Base-by-base conservation (phyloP, 1,140 invertebrate genomes). In the Hirudo medicinalis region DNA sequence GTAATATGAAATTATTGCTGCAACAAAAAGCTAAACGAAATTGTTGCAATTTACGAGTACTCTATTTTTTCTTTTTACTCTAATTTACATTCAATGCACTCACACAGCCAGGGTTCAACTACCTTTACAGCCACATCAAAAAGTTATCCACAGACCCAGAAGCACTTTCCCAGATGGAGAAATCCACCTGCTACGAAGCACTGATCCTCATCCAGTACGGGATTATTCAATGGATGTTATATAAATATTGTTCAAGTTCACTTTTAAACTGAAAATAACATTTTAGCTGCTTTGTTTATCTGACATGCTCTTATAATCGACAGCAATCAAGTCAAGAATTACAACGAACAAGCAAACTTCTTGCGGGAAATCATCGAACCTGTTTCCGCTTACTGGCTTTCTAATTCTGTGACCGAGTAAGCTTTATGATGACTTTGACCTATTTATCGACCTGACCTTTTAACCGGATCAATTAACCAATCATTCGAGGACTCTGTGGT, bases 241-340 rank as follows among this genome's bases (percentile, higher is more conserved):
- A 54, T 49, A 20, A 25, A 25, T 25, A 20, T 54, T 55, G 22
- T 43, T 54, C 3, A n/a, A n/a, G 36, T 53, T 70, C 19, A 54
- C 13, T 20, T 27, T 36, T 22, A 49, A 17, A n/a, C 54, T 0
- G 13, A 72, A 36, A 9, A 29, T 19, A 19, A 60, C 3, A 63
- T 69, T 49, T 40, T 55, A 54, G 22, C 32, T 36, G 36, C 49
- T n/a, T 53, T 27, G 43, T 43, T 49, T n/a, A 22, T n/a, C 20
- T 70, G 40, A 13, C 2, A 67, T 2, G 11, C 5, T 68, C 3
- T 13, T 68, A 40, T 5, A 32, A 27, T 32, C 19, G 27, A 27
- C 76, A 92, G 90, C 27, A 95, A 94, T 84, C 89, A 92, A 77
- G 91, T 91, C 77, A 88, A 89, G 78, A 89, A 93, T 81, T 94